These are phyloP conservation scores for Ctenochaetus hawaiiensis DNA, from an alignment of 2,797 vertebrate species.

Conservation along the genomic window DNA sequence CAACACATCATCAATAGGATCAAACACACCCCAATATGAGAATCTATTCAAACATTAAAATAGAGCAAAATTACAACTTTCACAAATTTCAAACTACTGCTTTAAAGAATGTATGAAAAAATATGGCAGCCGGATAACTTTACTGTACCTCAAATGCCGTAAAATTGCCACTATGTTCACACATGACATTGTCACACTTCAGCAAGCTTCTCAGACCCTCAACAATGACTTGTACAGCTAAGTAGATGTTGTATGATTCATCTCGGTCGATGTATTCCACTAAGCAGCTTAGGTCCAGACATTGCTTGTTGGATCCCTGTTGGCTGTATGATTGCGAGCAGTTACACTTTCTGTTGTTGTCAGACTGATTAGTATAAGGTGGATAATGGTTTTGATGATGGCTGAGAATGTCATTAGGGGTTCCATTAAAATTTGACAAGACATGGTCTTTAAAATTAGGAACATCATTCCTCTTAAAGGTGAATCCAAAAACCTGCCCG, in stretches of 20 bases:
- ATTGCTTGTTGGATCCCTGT: background rate
- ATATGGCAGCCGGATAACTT: background rate
- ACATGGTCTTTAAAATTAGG: slow-evolving; percentile 67
- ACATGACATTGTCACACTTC: slow-evolving; percentile 37
- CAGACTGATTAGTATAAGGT: slow-evolving; percentile 23
- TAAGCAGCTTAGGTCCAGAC: slow-evolving; percentile 39
- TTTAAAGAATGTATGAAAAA: background rate
- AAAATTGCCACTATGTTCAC: slow-evolving; percentile 40
- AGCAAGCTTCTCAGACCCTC: slow-evolving; percentile 63
- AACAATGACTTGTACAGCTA: slow-evolving; percentile 70
- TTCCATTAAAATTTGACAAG: slow-evolving; percentile 31
- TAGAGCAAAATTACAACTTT: background rate
- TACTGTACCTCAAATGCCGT: slow-evolving; percentile 67
- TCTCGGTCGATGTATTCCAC: slow-evolving; percentile 35
- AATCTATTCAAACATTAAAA: no score
- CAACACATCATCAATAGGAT: no score
- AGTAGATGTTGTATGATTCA: slow-evolving; percentile 59
- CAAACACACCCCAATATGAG: no score
- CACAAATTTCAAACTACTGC: background rate
- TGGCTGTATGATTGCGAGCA: background rate
- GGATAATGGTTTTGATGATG: background rate
- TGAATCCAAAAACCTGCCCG: slow-evolving; percentile 70
- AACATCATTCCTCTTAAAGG: slow-evolving; percentile 50
- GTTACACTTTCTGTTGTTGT: background rate
- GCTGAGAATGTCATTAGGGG: slow-evolving; percentile 6